Conservation (phyloP, 1,140 invertebrate genomes). For the Drosophila tristis region DNA sequence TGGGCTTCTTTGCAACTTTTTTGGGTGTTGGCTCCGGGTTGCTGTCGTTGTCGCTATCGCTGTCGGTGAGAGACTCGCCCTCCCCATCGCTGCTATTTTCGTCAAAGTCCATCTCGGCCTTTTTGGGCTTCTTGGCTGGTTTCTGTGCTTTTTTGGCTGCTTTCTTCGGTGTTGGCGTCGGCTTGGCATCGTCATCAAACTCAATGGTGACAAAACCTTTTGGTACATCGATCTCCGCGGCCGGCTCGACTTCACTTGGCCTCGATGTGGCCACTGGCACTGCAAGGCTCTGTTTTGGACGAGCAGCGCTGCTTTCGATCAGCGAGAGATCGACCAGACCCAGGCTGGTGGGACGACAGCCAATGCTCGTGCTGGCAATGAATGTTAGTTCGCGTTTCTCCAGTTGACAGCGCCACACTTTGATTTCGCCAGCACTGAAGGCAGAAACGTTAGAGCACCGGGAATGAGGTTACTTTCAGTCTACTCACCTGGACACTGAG, state of each 20-base stretch:
- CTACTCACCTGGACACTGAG: constrained; percentile 61
- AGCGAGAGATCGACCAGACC: constrained; percentile 80
- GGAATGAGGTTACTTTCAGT: too few relatives aligned
- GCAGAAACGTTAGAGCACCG: too few relatives aligned
- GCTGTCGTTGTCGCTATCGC: too few relatives aligned
- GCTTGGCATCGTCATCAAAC: constrained; percentile 27
- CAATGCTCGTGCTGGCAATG: constrained; percentile 85
- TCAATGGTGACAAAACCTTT: constrained; percentile 63
- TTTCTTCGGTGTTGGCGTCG: constrained; percentile 11
- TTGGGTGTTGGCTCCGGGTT: too few relatives aligned
- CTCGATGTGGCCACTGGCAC: constrained; percentile 1
- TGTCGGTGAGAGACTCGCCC: too few relatives aligned
- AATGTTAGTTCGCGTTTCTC: constrained; percentile 85
- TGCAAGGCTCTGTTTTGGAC: not conserved
- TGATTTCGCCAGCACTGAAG: constrained; percentile 90
- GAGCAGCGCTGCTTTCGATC: constrained; percentile 18
- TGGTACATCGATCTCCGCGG: not conserved
- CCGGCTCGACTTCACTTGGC: not conserved
- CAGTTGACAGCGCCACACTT: constrained; percentile 88
- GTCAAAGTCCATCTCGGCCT: not conserved
- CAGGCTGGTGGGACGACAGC: constrained; percentile 87
- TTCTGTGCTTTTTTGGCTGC: not conserved
- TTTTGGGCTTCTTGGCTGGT: constrained; percentile 4
- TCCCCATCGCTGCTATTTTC: too few relatives aligned
- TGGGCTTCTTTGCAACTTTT: too few relatives aligned